A percentile compares a stretch with the other conserved stretches of the same genome.
These are phyloP conservation scores for Venturia canescens DNA, from an alignment of 1,140 invertebrate species.

Conservation along the genomic window DNA sequence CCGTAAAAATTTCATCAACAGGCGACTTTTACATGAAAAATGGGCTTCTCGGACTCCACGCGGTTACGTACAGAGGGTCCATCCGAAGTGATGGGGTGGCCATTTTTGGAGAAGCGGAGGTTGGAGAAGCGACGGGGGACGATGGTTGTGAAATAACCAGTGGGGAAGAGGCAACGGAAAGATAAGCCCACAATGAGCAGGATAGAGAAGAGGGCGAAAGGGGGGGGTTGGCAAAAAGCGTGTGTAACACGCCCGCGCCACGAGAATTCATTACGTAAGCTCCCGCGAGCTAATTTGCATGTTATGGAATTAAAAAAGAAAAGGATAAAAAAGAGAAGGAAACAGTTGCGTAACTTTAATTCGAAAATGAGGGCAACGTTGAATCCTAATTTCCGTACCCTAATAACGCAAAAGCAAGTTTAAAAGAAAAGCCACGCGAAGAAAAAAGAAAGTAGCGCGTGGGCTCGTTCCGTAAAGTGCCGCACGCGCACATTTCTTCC, in stretches of 20 bases:
- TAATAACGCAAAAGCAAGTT: slow-evolving; percentile 43
- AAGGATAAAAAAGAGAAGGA: slow-evolving; percentile 51
- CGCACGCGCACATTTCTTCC: background rate
- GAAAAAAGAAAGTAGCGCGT: background rate
- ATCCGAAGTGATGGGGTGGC: slow-evolving; percentile 26
- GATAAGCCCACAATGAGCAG: background rate
- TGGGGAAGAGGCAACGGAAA: background rate
- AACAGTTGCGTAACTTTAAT: slow-evolving; percentile 62
- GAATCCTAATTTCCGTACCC: slow-evolving; percentile 62
- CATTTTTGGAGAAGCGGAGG: slow-evolving; percentile 10
- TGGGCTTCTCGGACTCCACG: slow-evolving; percentile 14
- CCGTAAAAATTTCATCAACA: slow-evolving; percentile 64
- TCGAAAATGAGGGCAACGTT: slow-evolving; percentile 52
- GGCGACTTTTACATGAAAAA: slow-evolving; percentile 51
- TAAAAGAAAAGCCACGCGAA: background rate
- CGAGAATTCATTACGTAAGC: slow-evolving; percentile 64
- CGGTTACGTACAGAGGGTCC: background rate
- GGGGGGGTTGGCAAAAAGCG: slow-evolving; percentile 15
- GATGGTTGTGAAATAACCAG: background rate
- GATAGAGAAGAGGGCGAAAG: background rate
- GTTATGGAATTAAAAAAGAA: slow-evolving; percentile 65
- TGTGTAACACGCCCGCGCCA: slow-evolving; percentile 56
- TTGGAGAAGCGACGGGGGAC: background rate
- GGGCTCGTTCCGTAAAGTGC: slow-evolving; percentile 3
- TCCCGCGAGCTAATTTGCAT: slow-evolving; percentile 63